Evolutionary conservation across 2,888 invertebrate species (phyloP), one percentile per base, ranked within the genome.

Genomic region (Periphyllus acericola): DNA sequence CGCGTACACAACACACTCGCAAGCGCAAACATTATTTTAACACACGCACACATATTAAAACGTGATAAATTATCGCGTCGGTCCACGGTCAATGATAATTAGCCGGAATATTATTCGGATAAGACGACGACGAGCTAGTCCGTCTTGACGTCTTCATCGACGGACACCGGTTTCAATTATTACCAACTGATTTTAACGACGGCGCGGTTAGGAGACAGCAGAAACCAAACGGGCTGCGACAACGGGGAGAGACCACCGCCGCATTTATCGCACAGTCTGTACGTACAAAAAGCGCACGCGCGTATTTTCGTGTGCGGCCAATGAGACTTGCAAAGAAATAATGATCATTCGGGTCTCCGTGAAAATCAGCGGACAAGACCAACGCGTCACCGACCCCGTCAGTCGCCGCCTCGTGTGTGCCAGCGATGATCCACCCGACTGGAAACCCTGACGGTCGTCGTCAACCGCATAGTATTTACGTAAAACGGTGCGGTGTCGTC

Each of bases 131-230:
- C 55, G 19, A 40, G n/a, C 68, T 34, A 52, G 82, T 34, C 34
- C 72, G 72, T 34, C 34, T 52, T 82, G 52, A 82, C 52, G 34
- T 71, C 82, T 52, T 34, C 82, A 72, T 52, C 71, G 68, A 68
- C 68, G n/a, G 11, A 71, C 46, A 71, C 71, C 68, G 71, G 46
- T 72, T 71, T 79, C 52, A 36, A 68, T 71, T 66, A 29, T 21
- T 68, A 68, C 29, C 29, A 8, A 29, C 21, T n/a, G 19, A 29
- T 60, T 60, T 25, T 3, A 60, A 11, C 17, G 36, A 29, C 25
- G 36, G 9, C 68, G 40, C 32, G 29, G 8, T 68, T 68, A 66
- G 9, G 68, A 68, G 29, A n/a, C 68, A 9, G 1, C 29, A 11
- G 9, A 9, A 29, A 68, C 68, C 21, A 29, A 29, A 68, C n/a